These are phyloP conservation scores for Drosophila cracens DNA, from an alignment of 2,888 invertebrate species.

Conservation along the genomic window DNA sequence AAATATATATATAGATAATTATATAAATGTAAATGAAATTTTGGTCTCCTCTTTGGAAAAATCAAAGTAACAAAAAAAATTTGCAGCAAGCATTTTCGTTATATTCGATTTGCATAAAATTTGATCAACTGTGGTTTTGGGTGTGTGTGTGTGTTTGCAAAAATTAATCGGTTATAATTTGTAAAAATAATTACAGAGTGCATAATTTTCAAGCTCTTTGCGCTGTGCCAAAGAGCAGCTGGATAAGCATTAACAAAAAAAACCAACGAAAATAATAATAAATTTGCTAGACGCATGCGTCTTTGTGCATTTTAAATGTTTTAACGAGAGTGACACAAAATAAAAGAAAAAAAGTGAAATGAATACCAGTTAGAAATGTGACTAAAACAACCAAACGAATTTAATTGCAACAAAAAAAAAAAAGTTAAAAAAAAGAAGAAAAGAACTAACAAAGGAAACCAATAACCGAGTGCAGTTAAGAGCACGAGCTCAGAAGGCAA, in stretches of 20 bases:
- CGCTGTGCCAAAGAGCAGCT: conserved; percentile 44
- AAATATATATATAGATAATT: neutral
- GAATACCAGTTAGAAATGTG: conserved; percentile 71
- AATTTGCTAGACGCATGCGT: conserved; percentile 30
- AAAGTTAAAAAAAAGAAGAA: conserved; percentile 13
- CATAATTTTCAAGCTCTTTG: conserved; percentile 42
- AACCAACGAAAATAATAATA: conserved; percentile 14
- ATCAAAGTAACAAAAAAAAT: neutral
- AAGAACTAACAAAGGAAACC: conserved; percentile 36
- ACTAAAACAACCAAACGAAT: conserved; percentile 60
- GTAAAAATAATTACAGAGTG: conserved; percentile 45
- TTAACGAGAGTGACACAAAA: conserved; percentile 34
- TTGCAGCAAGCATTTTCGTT: neutral
- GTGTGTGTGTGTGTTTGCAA: conserved; percentile 5
- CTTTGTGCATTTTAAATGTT: conserved; percentile 45
- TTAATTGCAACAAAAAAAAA: conserved; percentile 34
- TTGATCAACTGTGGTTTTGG: conserved; percentile 12
- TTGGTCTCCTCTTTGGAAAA: conserved; percentile 33
- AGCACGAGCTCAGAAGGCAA: conserved; percentile 44
- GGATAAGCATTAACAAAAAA: conserved; percentile 23
- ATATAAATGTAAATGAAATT: conserved; percentile 23
- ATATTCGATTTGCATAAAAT: neutral
- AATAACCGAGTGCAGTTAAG: conserved; percentile 29
- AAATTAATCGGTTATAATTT: neutral
- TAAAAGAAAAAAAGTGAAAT: conserved; percentile 43